Evolutionary conservation across 2,797 vertebrate species (phyloP).

Genomic region (Argyrosomus regius): DNA sequence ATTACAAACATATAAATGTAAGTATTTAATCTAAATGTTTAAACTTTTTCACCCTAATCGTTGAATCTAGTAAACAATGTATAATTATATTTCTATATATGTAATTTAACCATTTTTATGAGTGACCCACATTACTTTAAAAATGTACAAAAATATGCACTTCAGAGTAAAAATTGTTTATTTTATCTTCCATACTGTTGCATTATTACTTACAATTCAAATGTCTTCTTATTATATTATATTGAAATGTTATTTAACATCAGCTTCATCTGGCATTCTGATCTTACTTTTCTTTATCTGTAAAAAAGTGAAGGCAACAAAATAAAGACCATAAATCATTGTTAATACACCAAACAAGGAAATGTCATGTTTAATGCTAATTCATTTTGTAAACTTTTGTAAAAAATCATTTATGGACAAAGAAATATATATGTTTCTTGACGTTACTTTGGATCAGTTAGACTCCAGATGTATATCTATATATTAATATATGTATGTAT

Average conservation of each 20-base stretch:
- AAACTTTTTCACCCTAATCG: background rate
- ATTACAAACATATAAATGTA: background rate
- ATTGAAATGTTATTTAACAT: too few species aligned
- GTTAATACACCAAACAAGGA: background rate
- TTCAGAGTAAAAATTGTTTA: too few species aligned
- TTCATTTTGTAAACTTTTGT: background rate
- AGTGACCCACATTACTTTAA: background rate
- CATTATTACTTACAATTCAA: too few species aligned
- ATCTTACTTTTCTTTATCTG: too few species aligned
- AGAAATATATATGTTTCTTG: background rate
- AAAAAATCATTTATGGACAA: background rate
- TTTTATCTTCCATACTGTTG: too few species aligned
- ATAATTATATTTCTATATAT: background rate
- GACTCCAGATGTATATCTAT: background rate
- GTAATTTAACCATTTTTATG: background rate
- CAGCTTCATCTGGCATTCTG: background rate
- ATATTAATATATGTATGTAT: too few species aligned
- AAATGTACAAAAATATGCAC: background rate
- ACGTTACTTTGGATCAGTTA: background rate
- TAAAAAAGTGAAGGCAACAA: background rate
- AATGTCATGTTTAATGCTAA: background rate
- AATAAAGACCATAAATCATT: background rate
- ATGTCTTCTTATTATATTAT: too few species aligned
- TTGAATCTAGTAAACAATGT: background rate
- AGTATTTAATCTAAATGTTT: background rate